Evolutionary conservation across 2,888 invertebrate genomes (phyloP).

Genomic region (Blera fallax): DNA sequence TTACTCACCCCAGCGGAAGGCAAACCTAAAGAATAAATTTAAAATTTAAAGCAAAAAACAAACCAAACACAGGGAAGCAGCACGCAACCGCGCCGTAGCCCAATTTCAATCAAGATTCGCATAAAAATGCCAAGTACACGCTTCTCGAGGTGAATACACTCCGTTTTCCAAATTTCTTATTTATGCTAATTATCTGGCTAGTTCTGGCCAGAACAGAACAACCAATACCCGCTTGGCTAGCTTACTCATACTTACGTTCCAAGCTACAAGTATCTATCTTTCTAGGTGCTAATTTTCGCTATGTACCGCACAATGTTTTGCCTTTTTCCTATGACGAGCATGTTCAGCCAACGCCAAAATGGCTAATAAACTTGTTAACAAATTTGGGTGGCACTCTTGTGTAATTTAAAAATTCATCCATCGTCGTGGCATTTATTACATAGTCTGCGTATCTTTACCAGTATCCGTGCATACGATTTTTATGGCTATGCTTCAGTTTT

Average conservation of each 20-base stretch:
- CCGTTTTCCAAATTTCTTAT: conserved; percentile 34
- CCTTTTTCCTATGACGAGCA: background rate
- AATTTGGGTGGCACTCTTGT: conserved; percentile 37
- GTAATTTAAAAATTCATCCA: conserved; percentile 54
- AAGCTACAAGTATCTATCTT: background rate
- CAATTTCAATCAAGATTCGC: conserved; percentile 55
- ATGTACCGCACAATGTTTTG: too few species aligned
- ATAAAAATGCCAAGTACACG: conserved; percentile 47
- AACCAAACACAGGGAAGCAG: background rate
- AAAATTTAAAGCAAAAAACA: conserved; percentile 3
- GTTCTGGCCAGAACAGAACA: background rate
- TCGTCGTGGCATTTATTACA: conserved; percentile 5
- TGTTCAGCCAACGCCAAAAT: conserved; percentile 51
- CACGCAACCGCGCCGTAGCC: conserved; percentile 30
- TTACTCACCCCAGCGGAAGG: background rate
- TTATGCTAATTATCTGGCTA: conserved; percentile 44
- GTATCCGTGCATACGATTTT: background rate
- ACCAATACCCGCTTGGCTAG: background rate
- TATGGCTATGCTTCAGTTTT: conserved; percentile 18
- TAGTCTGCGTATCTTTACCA: background rate
- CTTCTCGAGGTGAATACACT: conserved; percentile 57
- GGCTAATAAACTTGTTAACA: conserved; percentile 56
- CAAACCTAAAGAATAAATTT: background rate
- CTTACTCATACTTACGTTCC: background rate
- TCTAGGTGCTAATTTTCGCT: conserved; percentile 46